A percentile compares a stretch with the other conserved stretches of the same genome.
phyloP scores from a whole-genome alignment of 2,113 vertebrate species.

The Leucosticte australis region DNA sequence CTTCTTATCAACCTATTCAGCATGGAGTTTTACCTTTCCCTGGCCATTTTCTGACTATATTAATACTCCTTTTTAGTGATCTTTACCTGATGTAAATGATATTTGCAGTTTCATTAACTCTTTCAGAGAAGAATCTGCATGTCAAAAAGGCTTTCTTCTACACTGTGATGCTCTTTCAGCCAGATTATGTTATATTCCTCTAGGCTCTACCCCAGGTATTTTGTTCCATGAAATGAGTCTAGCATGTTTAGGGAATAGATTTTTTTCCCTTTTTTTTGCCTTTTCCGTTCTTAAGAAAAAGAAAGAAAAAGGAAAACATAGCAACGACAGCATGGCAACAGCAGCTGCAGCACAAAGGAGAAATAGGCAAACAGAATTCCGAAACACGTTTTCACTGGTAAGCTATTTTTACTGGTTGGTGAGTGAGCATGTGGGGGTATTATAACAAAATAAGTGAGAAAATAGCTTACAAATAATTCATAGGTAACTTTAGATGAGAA shows the following conservation, averaged over 20 bases:
- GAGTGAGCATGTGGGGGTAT: conserved; percentile 26
- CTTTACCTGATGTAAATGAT: neutral
- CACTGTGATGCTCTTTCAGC: neutral
- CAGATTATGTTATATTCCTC: neutral
- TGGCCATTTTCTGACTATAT: neutral
- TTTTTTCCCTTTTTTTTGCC: neutral
- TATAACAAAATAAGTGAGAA: conserved; percentile 45
- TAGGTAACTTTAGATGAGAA: conserved; percentile 23
- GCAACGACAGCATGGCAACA: conserved; percentile 70
- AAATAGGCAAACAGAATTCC: conserved; percentile 57
- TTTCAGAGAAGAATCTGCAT: neutral
- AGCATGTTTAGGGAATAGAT: conserved; percentile 16
- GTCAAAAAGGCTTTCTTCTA: neutral
- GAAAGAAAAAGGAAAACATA: conserved; percentile 54
- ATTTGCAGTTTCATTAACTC: neutral
- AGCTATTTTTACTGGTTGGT: conserved; percentile 54
- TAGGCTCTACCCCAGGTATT: neutral
- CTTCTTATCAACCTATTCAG: neutral
- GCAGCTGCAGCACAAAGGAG: conserved; percentile 51
- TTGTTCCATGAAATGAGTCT: neutral
- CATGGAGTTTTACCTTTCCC: neutral
- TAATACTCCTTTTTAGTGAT: neutral
- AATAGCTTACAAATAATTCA: conserved; percentile 55
- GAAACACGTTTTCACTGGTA: neutral
- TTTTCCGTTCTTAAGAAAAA: conserved; percentile 5